phyloP scores from a whole-genome alignment of 2,797 vertebrate genomes.

The Australoheros facetus region DNA sequence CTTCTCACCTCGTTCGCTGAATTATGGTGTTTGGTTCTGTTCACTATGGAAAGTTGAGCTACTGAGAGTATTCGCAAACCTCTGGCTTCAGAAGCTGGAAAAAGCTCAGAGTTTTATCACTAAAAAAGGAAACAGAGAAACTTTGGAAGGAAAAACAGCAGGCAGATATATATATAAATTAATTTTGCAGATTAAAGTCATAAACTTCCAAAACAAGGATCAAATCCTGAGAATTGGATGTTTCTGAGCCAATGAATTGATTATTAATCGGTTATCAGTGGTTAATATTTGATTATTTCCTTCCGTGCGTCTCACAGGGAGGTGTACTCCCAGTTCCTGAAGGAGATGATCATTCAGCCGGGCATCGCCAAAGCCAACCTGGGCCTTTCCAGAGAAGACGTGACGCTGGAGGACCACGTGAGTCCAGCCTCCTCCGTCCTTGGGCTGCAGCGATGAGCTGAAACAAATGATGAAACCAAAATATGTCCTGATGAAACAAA shows the following conservation, averaged over 20 bases:
- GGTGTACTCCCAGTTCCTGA: conserved; percentile 92
- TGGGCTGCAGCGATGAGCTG: neutral
- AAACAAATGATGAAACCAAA: neutral
- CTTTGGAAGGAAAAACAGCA: no score
- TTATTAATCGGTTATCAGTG: neutral
- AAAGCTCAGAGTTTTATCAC: no score
- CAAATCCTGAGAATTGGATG: neutral
- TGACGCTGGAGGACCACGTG: conserved; percentile 97
- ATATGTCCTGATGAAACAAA: neutral
- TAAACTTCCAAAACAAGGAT: neutral
- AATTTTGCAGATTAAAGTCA: neutral
- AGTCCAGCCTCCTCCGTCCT: conserved; percentile 65
- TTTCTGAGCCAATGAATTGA: neutral
- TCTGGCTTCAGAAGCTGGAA: no score
- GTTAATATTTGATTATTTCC: neutral
- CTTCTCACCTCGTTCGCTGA: neutral
- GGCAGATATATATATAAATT: no score
- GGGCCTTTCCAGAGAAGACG: conserved; percentile 93
- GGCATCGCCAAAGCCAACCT: conserved; percentile 96
- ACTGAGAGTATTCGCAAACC: no score
- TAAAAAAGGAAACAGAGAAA: no score
- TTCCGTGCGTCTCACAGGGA: conserved; percentile 78
- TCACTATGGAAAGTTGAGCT: no score
- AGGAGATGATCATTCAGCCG: conserved; percentile 99
- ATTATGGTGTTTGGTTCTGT: no score